Percentiles rank a stretch among this genome's conserved stretches.
Conservation (phyloP, 2,113 vertebrate species). For the Xiphophorus couchianus region DNA sequence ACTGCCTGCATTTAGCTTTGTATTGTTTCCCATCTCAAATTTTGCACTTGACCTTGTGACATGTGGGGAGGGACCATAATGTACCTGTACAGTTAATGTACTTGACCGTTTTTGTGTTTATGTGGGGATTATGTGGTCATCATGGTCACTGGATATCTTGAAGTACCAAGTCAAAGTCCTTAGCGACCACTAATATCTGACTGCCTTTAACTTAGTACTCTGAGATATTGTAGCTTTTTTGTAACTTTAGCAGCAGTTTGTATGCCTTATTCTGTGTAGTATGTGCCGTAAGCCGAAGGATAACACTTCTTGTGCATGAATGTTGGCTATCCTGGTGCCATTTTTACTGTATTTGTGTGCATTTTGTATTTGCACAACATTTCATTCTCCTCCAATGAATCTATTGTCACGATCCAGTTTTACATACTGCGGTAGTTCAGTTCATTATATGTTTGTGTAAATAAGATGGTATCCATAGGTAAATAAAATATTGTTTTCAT, state of each 20-base stretch:
- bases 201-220: constrained; percentile 50
- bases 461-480: constrained; percentile 48
- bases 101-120: constrained; percentile 44
- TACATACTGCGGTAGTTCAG: constrained; percentile 31
- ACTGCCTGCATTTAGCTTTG: constrained; percentile 35
- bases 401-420: constrained; percentile 40
- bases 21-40: constrained; percentile 38
- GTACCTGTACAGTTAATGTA: constrained; percentile 56
- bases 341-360: constrained; percentile 65
- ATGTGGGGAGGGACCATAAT: constrained; percentile 39
- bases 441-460: constrained; percentile 56
- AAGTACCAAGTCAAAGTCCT: constrained; percentile 40
- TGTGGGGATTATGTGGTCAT: constrained; percentile 33
- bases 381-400: constrained; percentile 27
- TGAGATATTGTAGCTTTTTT: constrained; percentile 50
- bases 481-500: constrained; percentile 70
- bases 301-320: constrained; percentile 71
- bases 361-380: constrained; percentile 68
- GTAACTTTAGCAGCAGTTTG: constrained; percentile 54
- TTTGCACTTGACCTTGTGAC: constrained; percentile 57
- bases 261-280: constrained; percentile 70
- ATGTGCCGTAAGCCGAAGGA: constrained; percentile 52
- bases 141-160: constrained; percentile 34
- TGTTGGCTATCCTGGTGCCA: constrained; percentile 61
- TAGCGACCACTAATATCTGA: constrained; percentile 8